Conservation (phyloP, 2,888 invertebrate genomes). For the Anoplius nigerrimus region DNA sequence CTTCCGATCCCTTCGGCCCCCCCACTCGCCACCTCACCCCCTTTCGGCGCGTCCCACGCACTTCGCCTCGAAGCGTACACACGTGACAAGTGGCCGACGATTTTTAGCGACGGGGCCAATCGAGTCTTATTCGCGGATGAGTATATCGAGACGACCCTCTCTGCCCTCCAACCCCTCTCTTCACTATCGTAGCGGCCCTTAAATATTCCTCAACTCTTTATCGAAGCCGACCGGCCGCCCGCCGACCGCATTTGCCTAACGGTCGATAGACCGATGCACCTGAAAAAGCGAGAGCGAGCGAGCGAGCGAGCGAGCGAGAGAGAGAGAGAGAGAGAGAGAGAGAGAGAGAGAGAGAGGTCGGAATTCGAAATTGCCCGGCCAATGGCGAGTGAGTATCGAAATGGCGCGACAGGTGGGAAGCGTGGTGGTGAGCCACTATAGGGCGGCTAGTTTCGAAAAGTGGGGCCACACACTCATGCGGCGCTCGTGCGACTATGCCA, state of each 20-base stretch:
- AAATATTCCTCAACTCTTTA: not conserved
- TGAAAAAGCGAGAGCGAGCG: too few relatives aligned
- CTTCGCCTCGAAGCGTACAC: too few relatives aligned
- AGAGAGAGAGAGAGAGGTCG: not conserved
- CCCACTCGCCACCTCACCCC: too few relatives aligned
- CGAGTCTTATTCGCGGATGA: not conserved
- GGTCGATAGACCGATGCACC: conserved; percentile 1
- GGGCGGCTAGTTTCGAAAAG: conserved; percentile 37
- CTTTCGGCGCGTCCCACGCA: too few relatives aligned
- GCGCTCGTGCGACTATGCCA: not conserved
- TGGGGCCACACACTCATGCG: conserved; percentile 28
- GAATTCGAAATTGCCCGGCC: conserved; percentile 21
- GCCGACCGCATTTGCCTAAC: conserved; percentile 18
- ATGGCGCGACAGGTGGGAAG: conserved; percentile 61
- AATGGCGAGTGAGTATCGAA: conserved; percentile 35
- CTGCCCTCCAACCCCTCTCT: not conserved
- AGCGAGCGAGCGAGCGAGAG: too few relatives aligned
- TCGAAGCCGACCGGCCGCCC: not conserved
- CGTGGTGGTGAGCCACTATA: conserved; percentile 26
- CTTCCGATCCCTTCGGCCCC: too few relatives aligned
- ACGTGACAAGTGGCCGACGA: not conserved
- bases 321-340: too few relatives aligned
- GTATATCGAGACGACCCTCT: not conserved
- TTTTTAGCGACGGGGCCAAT: not conserved
- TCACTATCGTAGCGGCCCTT: not conserved